phyloP scores from a whole-genome alignment of 2,888 invertebrate genomes.

The Epirrhoe alternata region DNA sequence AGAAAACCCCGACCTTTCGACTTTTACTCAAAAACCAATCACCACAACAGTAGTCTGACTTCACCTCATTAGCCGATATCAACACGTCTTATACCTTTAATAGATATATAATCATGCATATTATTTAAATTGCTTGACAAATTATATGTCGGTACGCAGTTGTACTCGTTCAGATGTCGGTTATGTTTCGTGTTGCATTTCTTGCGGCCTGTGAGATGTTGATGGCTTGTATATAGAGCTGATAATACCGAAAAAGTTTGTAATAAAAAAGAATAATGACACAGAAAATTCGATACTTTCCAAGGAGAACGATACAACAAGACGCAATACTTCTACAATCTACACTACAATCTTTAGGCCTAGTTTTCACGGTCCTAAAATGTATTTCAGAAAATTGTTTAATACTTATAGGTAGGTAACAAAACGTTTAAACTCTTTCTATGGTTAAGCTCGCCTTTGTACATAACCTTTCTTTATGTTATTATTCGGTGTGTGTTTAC shows the following conservation, averaged over 20 bases:
- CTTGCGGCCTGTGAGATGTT: conserved; percentile 66
- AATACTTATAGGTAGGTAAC: no score
- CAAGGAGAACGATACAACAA: no score
- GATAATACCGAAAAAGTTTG: conserved; percentile 47
- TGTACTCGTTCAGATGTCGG: conserved; percentile 76
- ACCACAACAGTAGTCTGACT: conserved; percentile 55
- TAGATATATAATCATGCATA: conserved; percentile 83
- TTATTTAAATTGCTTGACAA: conserved; percentile 84
- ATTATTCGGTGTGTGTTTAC: no score
- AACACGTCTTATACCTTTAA: conserved; percentile 79
- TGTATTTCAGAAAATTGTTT: no score
- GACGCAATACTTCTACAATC: no score
- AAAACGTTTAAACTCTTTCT: no score
- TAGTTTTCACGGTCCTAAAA: no score
- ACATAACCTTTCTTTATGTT: no score
- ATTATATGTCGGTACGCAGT: conserved; percentile 78
- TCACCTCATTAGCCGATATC: conserved; percentile 80
- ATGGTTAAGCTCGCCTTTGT: no score
- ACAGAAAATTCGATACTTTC: no score
- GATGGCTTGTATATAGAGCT: conserved; percentile 55
- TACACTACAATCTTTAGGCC: no score
- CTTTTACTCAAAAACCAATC: conserved; percentile 64
- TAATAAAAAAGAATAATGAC: not conserved
- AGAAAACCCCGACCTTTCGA: conserved; percentile 48
- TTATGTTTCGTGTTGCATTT: conserved; percentile 77